Evolutionary conservation across 2,113 vertebrate genomes (phyloP).

Genomic region (Marcusenius ussheri): DNA sequence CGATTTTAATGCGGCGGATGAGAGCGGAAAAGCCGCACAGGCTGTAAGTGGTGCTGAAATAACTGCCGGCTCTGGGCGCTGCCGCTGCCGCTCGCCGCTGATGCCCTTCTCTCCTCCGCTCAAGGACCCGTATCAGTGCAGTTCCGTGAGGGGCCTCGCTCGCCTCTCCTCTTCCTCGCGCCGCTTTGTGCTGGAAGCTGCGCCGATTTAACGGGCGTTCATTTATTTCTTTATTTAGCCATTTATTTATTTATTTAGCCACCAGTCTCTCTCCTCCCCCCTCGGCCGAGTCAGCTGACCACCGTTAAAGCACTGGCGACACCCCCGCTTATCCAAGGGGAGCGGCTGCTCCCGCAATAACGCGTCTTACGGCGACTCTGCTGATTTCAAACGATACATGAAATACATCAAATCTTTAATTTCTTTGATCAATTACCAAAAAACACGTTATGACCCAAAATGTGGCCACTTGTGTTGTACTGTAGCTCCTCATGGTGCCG

Average conservation of each 20-base stretch:
- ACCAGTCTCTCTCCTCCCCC: conserved; percentile 39
- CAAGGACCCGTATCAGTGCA: neutral
- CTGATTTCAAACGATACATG: neutral
- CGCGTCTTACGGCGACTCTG: neutral
- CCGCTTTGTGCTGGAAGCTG: conserved; percentile 19
- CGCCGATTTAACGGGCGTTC: conserved; percentile 31
- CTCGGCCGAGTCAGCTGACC: conserved; percentile 49
- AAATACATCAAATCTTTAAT: neutral
- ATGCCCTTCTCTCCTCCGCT: conserved; percentile 39
- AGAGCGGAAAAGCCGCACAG: neutral
- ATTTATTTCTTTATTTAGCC: conserved; percentile 27
- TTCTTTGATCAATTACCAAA: neutral
- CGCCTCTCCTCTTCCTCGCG: neutral
- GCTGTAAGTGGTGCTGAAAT: neutral
- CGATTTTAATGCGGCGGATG: neutral
- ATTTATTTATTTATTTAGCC: conserved; percentile 47
- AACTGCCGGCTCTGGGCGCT: conserved; percentile 40
- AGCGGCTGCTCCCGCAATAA: neutral
- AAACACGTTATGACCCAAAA: neutral
- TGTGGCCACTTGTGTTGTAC: neutral
- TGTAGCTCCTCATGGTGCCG: neutral
- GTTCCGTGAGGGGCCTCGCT: neutral
- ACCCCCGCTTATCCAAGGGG: conserved; percentile 17
- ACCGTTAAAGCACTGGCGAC: conserved; percentile 35
- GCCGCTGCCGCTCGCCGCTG: conserved; percentile 27